Evolutionary conservation across 2,113 vertebrate genomes (phyloP), one percentile per base, ranked within the genome.

Genomic region (Gymnarchus niloticus): DNA sequence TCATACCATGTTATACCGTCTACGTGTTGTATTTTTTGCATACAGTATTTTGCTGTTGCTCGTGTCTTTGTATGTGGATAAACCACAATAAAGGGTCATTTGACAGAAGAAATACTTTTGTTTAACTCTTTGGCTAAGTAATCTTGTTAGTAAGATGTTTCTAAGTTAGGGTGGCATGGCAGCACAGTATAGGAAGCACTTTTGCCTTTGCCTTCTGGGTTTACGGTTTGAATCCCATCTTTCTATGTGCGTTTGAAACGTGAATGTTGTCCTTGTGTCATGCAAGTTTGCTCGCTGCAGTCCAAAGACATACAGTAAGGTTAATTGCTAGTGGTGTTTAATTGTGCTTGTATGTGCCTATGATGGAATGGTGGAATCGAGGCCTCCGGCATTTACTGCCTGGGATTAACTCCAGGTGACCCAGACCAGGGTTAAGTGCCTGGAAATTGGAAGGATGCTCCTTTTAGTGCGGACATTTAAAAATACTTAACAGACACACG

Each of bases 1-100:
- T 54, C 49, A n/a, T 69, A n/a, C 28, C 21, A 65, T 76, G 7
- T n/a, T 21, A 28, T 82, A 48, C 51, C 69, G 48, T 54, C 14
- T 2, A 56, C 84, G 56, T 19, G 14, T 54, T 76, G 37, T 49
- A 73, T 54, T 56, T 51, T 76, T 54, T 41, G 17, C 65, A 73
- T 37, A 56, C 28, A 25, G 12, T 83, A 44, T 83, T 65, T 44
- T 83, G 78, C 82, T 56, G 82, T 41, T 83, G 80, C 56, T 65
- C 37, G 41, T 85, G 65, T 84, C 61, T 56, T 78, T 84, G 49
- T 73, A 48, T 73, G 48, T 52, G 12, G 48, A 73, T 54, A 48
- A 28, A 37, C 83, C 44, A 73, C 28, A 73, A 73, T 48, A 73
- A 52, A 41, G 28, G 9, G 69, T 51, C 19, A 52, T 52, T 73